Evolutionary conservation across 2,797 vertebrate genomes (phyloP), one percentile per base, ranked within the genome.

Genomic region (Pagetopsis macropterus): DNA sequence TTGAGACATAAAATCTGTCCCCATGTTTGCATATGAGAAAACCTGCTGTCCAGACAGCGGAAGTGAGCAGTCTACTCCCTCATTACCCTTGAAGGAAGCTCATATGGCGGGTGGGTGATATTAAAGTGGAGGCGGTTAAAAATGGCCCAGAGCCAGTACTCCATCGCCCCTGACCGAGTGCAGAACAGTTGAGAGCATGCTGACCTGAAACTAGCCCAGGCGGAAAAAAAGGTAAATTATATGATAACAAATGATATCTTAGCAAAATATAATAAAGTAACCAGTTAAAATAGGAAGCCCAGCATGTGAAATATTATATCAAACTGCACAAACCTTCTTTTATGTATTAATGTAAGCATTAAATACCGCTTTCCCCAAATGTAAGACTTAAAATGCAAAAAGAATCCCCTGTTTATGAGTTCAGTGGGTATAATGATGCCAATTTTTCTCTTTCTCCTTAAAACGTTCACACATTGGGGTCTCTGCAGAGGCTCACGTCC

Each of bases 51-150:
- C 92, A 91, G 87, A 89, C 90, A 83, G 80, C 66, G 79, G 89
- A 91, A 89, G 86, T 76, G 78, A 88, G 81, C 84, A 76, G 82
- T 87, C 79, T 78, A 79, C 84, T 81, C 79, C 77, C 78, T 80
- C 70, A 69, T 92, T 88, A 91, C 66, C 68, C 84, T 73, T 82
- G 56, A 88, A 86, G 58, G 60, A 85, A 82, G 81, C 79, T 92
- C 89, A 90, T 86, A 84, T 91, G 87, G 89, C 45, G 77, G 85
- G 89, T 90, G 92, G 90, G 92, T 86, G 89, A 92, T 81, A 79
- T 78, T 82, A 79, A 87, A 88, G 78, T 73, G 79, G 83, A 89
- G 85, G 85, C 89, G 74, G 81, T 79, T 82, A 61, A 81, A 77
- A 77, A 75, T 75, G 85, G 85, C 81, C 70, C 9, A 13, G 65